These are phyloP conservation scores for Hemichromis elongatus DNA, from an alignment of 2,113 vertebrate genomes.

Conservation along the genomic window DNA sequence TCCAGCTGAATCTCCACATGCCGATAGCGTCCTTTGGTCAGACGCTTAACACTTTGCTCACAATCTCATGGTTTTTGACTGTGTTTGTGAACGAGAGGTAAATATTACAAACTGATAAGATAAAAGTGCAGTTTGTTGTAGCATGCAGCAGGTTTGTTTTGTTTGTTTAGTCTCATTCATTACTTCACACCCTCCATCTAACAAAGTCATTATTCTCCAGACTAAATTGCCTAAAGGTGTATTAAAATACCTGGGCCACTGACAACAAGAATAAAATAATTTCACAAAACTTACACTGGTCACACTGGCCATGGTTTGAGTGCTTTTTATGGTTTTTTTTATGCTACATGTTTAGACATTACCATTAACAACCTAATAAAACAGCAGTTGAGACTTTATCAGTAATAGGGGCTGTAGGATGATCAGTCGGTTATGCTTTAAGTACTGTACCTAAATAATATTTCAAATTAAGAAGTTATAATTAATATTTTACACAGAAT, in stretches of 20 bases:
- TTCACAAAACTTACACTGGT: neutral
- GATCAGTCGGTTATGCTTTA: neutral
- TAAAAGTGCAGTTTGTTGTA: neutral
- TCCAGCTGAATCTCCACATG: neutral
- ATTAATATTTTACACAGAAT: neutral
- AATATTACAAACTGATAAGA: neutral
- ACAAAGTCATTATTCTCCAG: neutral
- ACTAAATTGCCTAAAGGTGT: neutral
- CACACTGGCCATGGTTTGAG: no score
- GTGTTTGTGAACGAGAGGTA: neutral
- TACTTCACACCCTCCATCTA: neutral
- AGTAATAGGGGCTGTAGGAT: fast-evolving
- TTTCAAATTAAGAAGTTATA: neutral
- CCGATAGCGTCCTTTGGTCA: neutral
- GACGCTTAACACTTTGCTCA: fast-evolving
- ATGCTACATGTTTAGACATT: neutral
- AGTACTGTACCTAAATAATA: neutral
- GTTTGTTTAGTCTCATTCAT: neutral
- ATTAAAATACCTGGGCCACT: neutral
- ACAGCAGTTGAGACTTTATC: neutral
- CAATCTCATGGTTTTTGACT: neutral
- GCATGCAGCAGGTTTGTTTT: fast-evolving
- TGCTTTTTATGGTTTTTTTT: neutral
- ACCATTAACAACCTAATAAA: fast-evolving
- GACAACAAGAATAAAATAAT: neutral